Evolutionary conservation across 2,888 invertebrate species (phyloP).

Genomic region (Mechanitis mazaeus): DNA sequence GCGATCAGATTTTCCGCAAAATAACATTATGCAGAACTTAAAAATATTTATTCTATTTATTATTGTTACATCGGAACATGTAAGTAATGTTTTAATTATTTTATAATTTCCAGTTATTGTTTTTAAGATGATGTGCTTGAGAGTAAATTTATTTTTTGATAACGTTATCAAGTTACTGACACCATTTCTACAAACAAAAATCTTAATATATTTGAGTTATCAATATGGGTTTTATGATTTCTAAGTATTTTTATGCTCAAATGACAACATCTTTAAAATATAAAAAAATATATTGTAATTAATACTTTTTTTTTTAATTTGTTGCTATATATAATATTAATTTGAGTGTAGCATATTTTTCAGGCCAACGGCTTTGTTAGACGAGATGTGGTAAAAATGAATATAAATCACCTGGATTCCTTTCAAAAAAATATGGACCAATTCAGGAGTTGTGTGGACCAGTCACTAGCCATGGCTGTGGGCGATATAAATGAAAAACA

Average conservation of each 20-base stretch:
- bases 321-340: no score
- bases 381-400: constrained; percentile 35
- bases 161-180: no score
- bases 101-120: no score
- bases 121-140: background rate
- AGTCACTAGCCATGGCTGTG: constrained; percentile 46
- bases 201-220: no score
- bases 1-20: background rate
- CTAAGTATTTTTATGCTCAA: no score
- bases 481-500: constrained; percentile 54
- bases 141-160: background rate
- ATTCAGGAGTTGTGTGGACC: constrained; percentile 53
- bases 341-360: constrained; percentile 9
- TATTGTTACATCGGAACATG: no score
- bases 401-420: constrained; percentile 35
- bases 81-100: no score
- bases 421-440: constrained; percentile 52
- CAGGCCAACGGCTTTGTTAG: constrained; percentile 44
- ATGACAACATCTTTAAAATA: no score
- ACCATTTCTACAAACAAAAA: no score
- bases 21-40: background rate
- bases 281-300: no score
- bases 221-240: no score
- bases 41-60: background rate
- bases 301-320: no score